Evolutionary conservation across 2,888 invertebrate genomes (phyloP).

Genomic region (Acanthoscelides obtectus): DNA sequence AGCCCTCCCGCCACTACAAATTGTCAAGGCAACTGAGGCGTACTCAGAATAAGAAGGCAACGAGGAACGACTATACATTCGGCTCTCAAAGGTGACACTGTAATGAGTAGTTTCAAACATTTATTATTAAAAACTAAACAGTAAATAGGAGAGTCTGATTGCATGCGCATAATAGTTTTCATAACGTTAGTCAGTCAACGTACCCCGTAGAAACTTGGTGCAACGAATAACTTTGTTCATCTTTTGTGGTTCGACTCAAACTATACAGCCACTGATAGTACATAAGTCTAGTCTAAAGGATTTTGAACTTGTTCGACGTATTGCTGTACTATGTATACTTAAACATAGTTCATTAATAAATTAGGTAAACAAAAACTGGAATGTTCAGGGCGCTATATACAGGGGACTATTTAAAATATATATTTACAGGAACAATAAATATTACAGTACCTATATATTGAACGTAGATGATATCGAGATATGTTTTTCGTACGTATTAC

Average conservation of each 20-base stretch:
- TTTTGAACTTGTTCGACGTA: conserved; percentile 41
- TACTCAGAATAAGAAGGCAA: no score
- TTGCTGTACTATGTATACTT: conserved; percentile 37
- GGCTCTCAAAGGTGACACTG: no score
- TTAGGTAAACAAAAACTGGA: conserved; percentile 19
- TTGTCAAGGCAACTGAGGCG: no score
- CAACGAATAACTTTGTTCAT: no score
- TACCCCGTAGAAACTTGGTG: no score
- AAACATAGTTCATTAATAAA: conserved; percentile 26
- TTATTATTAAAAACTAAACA: no score
- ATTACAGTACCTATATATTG: conserved; percentile 9
- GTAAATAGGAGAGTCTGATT: no score
- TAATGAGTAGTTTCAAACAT: no score
- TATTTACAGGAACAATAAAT: conserved; percentile 8
- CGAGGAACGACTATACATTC: no score
- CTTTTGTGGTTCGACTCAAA: background rate
- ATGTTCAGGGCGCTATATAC: conserved; percentile 29
- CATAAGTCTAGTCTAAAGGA: conserved; percentile 30
- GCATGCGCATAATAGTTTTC: no score
- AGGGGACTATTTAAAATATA: conserved; percentile 12
- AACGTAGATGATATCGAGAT: conserved; percentile 15
- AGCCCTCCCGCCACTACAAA: no score
- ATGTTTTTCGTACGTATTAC: conserved; percentile 15
- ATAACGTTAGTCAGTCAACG: no score
- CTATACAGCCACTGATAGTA: background rate